phyloP scores from a whole-genome alignment of 2,888 invertebrate species.

The Cheilosia urbana region DNA sequence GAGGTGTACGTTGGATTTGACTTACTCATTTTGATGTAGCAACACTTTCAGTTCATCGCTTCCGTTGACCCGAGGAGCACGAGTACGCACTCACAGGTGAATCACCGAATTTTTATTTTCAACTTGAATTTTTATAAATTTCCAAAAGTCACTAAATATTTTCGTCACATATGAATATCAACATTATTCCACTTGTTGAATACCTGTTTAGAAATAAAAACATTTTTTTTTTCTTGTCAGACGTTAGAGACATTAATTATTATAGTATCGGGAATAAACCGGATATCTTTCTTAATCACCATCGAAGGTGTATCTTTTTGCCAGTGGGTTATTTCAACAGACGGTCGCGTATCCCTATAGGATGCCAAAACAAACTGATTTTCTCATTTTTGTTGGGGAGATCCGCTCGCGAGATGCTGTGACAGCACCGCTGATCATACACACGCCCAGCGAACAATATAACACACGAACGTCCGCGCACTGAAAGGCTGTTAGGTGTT shows the following conservation, averaged over 20 bases:
- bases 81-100: slow-evolving; percentile 19
- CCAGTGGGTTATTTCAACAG: slow-evolving; percentile 32
- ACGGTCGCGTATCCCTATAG: slow-evolving; percentile 2
- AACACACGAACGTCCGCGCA: slow-evolving; percentile 56
- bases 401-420: slow-evolving; percentile 25
- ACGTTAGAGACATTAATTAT: neutral
- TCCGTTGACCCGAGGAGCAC: neutral
- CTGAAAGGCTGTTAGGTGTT: slow-evolving; percentile 48
- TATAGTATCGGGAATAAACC: slow-evolving; percentile 15
- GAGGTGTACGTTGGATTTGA: slow-evolving; percentile 33
- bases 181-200: slow-evolving; percentile 66
- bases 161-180: slow-evolving; percentile 56
- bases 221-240: neutral
- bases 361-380: neutral
- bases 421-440: slow-evolving; percentile 3
- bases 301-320: slow-evolving; percentile 6
- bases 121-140: neutral
- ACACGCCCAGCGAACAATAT: slow-evolving; percentile 41
- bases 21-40: slow-evolving; percentile 53
- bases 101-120: slow-evolving; percentile 39
- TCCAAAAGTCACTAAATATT: neutral
- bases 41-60: slow-evolving; percentile 55
- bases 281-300: slow-evolving; percentile 17
- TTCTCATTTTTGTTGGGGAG: slow-evolving; percentile 16
- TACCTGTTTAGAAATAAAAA: slow-evolving; percentile 52